Percentiles rank a stretch among this genome's conserved stretches.
These are phyloP conservation scores for Julus scanicus DNA, from an alignment of 2,888 invertebrate genomes.

Conservation along the genomic window DNA sequence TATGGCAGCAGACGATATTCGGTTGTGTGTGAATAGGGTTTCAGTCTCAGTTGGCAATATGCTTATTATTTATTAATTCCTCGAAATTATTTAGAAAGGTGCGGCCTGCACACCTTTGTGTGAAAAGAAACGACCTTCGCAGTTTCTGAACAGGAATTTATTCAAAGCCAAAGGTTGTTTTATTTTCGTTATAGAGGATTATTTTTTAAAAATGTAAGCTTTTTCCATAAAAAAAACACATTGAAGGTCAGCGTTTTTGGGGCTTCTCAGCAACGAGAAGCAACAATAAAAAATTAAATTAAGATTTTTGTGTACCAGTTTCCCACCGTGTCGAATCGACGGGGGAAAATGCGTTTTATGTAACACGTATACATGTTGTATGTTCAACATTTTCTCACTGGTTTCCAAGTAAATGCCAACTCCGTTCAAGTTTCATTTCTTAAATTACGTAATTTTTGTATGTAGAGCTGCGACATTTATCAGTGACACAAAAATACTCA, in stretches of 20 bases:
- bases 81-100: slow-evolving; percentile 13
- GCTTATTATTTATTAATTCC: slow-evolving; percentile 17
- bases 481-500: slow-evolving; percentile 40
- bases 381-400: slow-evolving; percentile 29
- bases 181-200: slow-evolving; percentile 39
- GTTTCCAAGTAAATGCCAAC: background rate
- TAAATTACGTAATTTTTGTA: slow-evolving; percentile 34
- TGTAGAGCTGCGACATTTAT: slow-evolving; percentile 20
- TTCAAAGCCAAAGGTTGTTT: slow-evolving; percentile 23
- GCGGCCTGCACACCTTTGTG: slow-evolving; percentile 42
- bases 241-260: slow-evolving; percentile 41
- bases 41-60: background rate
- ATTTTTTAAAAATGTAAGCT: slow-evolving; percentile 36
- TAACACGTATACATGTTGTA: background rate
- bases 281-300: slow-evolving; percentile 34
- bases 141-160: slow-evolving; percentile 26
- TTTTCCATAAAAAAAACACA: background rate
- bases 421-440: slow-evolving; percentile 12
- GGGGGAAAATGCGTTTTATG: slow-evolving; percentile 26
- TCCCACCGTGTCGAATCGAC: slow-evolving; percentile 36
- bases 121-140: slow-evolving; percentile 38
- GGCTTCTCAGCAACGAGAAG: slow-evolving; percentile 28
- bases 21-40: background rate
- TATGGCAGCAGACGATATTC: no score
- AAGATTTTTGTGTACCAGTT: slow-evolving; percentile 36